A percentile compares a stretch with the other conserved stretches of the same genome.
Evolutionary conservation across 2,113 vertebrate genomes (phyloP).

Genomic region (Ifrita kowaldi): DNA sequence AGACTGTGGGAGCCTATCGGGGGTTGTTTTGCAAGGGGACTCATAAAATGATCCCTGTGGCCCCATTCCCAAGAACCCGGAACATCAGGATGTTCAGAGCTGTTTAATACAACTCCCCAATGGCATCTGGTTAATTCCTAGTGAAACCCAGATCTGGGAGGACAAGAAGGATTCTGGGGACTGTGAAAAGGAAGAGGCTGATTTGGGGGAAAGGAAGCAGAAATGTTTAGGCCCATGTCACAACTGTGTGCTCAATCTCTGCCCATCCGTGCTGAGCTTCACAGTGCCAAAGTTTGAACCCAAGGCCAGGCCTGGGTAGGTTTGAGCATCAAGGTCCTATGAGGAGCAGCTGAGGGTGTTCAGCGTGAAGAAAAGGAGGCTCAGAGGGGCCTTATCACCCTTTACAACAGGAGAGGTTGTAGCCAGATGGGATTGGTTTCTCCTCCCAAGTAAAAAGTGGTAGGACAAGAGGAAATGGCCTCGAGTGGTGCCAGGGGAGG

Average conservation of each 20-base stretch:
- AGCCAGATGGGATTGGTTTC: not conserved
- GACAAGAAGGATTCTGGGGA: not conserved
- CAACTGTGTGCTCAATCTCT: not conserved
- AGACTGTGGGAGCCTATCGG: not conserved
- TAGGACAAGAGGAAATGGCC: not conserved
- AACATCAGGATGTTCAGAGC: not conserved
- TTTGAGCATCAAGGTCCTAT: not conserved
- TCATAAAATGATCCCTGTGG: not conserved
- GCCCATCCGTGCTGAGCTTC: not conserved
- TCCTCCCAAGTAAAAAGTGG: not conserved
- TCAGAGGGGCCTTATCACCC: rapidly evolving
- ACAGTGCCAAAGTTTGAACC: not conserved
- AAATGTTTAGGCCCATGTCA: not conserved
- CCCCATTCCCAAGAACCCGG: not conserved
- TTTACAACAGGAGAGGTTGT: not conserved
- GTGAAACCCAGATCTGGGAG: not conserved
- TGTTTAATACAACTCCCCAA: not conserved
- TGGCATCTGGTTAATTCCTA: not conserved
- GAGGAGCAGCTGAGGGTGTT: not conserved
- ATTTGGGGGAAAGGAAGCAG: not conserved
- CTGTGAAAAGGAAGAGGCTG: not conserved
- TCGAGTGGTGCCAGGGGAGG: not conserved
- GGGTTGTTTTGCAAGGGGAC: not conserved
- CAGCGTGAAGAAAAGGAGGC: not conserved
- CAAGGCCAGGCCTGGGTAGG: not conserved